Percentiles rank a stretch among this genome's conserved stretches.
phyloP scores from a whole-genome alignment of 2,113 vertebrate species.

The Gallinago undulata region DNA sequence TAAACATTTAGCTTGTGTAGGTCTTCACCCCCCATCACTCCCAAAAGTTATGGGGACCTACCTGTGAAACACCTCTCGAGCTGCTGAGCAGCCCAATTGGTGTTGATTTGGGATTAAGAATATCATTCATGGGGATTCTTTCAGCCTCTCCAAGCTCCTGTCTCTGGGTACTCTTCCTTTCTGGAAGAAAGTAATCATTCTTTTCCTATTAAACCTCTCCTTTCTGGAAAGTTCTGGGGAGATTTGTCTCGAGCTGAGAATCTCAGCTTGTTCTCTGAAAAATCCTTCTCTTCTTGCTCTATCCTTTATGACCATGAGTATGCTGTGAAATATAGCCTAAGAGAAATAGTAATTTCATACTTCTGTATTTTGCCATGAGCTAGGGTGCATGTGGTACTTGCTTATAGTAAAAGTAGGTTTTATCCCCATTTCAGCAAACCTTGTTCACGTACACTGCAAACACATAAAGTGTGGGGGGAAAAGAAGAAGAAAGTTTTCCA shows the following conservation, averaged over 20 bases:
- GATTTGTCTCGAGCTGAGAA: not conserved
- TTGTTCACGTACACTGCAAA: not conserved
- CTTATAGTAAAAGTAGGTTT: not conserved
- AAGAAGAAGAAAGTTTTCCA: not conserved
- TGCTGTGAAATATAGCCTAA: not conserved
- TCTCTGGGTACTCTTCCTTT: not conserved
- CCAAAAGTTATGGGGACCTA: not conserved
- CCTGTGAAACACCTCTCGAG: not conserved
- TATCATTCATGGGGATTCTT: not conserved
- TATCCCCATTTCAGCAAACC: not conserved
- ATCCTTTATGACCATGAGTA: not conserved
- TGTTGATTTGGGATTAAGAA: not conserved
- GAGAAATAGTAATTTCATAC: not conserved
- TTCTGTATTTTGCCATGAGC: not conserved
- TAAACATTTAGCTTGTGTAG: not conserved
- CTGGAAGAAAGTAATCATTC: no score
- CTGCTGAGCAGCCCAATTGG: rapidly evolving
- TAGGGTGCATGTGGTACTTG: no score
- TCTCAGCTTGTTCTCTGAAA: not conserved
- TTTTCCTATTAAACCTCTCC: not conserved
- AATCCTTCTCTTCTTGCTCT: not conserved
- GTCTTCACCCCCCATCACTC: not conserved
- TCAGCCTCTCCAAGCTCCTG: not conserved
- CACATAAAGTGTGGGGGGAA: not conserved
- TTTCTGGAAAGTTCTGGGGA: not conserved